Percentiles rank a stretch among this genome's conserved stretches.
Evolutionary conservation across 2,797 vertebrate genomes (phyloP).

Genomic region (Halcyon badia): DNA sequence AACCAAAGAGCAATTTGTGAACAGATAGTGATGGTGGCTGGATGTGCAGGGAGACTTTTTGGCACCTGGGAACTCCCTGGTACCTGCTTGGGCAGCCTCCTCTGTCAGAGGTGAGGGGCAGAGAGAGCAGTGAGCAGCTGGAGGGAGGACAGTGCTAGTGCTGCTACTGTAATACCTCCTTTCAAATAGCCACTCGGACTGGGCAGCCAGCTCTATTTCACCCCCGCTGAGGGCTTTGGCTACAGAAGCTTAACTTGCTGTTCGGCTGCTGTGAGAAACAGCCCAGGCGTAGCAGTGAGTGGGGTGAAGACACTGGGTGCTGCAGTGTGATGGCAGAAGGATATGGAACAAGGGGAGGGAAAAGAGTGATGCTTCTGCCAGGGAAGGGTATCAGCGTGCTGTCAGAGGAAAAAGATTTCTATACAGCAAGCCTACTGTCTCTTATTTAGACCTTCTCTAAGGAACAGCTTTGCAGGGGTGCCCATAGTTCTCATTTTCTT

Average conservation of each 20-base stretch:
- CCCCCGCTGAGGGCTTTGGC: neutral
- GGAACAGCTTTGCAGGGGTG: neutral
- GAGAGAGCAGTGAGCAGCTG: fast-evolving
- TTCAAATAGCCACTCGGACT: neutral
- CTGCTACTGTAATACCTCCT: neutral
- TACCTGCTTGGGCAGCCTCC: neutral
- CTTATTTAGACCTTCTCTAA: neutral
- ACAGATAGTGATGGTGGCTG: neutral
- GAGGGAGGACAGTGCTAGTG: neutral
- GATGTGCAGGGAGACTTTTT: neutral
- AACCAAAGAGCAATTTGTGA: neutral
- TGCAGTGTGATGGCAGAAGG: neutral
- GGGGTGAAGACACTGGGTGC: neutral
- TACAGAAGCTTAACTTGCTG: neutral
- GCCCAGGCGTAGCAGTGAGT: neutral
- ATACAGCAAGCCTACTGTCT: neutral
- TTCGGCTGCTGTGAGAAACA: neutral
- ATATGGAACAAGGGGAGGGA: neutral
- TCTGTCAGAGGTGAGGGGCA: neutral
- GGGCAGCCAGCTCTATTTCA: neutral
- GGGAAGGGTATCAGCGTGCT: neutral
- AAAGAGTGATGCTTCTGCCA: neutral
- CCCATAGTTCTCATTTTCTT: neutral
- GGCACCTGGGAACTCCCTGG: no score
- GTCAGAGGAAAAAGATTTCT: neutral